phyloP scores from a whole-genome alignment of 1,140 invertebrate genomes.

The Aphaenogaster ashmeadi region DNA sequence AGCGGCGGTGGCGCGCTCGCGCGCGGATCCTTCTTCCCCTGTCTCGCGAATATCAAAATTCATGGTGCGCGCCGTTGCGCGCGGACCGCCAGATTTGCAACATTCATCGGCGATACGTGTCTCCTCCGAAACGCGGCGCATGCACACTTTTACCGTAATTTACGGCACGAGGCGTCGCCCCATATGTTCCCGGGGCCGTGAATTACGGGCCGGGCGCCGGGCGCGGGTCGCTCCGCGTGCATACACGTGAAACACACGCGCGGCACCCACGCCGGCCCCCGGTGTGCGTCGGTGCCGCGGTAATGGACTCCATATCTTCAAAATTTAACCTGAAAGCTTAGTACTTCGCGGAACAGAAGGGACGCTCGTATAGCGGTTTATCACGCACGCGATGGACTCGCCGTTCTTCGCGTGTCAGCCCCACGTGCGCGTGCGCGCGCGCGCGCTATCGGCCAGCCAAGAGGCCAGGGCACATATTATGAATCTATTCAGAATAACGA shows the following conservation, averaged over 20 bases:
- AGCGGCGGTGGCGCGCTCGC: not conserved
- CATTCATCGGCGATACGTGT: constrained; percentile 70
- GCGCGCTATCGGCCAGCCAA: not conserved
- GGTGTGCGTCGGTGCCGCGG: not conserved
- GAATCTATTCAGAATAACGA: too few species aligned
- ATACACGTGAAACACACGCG: constrained; percentile 13
- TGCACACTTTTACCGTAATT: constrained; percentile 70
- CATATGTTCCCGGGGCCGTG: constrained; percentile 67
- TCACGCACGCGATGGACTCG: constrained; percentile 58
- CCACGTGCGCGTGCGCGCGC: too few species aligned
- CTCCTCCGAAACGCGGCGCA: constrained; percentile 57
- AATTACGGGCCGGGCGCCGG: constrained; percentile 50
- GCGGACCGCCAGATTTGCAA: constrained; percentile 64
- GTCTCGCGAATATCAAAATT: constrained; percentile 65
- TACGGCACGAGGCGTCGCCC: constrained; percentile 59
- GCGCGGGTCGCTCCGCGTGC: not conserved
- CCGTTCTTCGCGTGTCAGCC: not conserved
- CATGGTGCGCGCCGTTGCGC: constrained; percentile 50
- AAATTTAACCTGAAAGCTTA: constrained; percentile 67
- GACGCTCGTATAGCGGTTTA: constrained; percentile 47
- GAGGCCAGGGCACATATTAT: not conserved
- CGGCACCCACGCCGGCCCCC: constrained; percentile 2
- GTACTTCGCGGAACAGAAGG: constrained; percentile 57
- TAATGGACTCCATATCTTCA: constrained; percentile 69
- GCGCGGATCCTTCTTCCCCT: constrained; percentile 51